Conservation (phyloP, 1,140 invertebrate genomes). For the Lasioglossum baleicum region DNA sequence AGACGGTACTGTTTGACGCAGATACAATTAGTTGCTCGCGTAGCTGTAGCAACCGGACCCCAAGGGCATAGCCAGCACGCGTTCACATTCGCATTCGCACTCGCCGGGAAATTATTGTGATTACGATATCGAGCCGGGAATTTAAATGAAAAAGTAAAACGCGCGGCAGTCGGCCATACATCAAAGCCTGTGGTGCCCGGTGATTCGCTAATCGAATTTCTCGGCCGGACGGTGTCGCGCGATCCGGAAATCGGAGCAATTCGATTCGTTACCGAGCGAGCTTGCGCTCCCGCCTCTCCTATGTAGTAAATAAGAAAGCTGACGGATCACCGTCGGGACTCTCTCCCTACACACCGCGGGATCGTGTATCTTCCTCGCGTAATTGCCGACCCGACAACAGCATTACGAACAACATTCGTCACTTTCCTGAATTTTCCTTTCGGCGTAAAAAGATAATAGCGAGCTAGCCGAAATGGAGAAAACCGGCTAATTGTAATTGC, state of each 20-base stretch:
- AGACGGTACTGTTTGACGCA: too few species aligned
- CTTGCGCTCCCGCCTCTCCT: neutral
- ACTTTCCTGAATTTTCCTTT: neutral
- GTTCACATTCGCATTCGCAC: too few species aligned
- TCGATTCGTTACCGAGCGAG: neutral
- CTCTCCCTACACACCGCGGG: too few species aligned
- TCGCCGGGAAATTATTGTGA: too few species aligned
- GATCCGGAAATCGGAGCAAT: neutral
- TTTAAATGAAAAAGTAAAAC: neutral
- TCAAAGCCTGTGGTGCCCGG: neutral
- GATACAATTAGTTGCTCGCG: too few species aligned
- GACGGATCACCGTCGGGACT: neutral
- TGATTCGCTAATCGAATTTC: slow-evolving; percentile 1
- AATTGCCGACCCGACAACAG: neutral
- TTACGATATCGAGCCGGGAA: neutral
- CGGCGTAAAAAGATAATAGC: too few species aligned
- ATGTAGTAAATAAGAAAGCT: neutral
- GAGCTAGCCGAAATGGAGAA: too few species aligned
- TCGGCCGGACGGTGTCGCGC: neutral
- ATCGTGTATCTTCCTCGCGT: neutral
- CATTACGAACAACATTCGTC: neutral
- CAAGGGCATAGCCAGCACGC: too few species aligned
- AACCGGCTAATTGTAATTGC: too few species aligned
- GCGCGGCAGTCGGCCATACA: neutral
- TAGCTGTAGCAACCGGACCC: too few species aligned